Percentiles rank a stretch among this genome's conserved stretches.
These are phyloP conservation scores for Dermolepida albohirtum DNA, from an alignment of 2,888 invertebrate genomes.

Conservation along the genomic window DNA sequence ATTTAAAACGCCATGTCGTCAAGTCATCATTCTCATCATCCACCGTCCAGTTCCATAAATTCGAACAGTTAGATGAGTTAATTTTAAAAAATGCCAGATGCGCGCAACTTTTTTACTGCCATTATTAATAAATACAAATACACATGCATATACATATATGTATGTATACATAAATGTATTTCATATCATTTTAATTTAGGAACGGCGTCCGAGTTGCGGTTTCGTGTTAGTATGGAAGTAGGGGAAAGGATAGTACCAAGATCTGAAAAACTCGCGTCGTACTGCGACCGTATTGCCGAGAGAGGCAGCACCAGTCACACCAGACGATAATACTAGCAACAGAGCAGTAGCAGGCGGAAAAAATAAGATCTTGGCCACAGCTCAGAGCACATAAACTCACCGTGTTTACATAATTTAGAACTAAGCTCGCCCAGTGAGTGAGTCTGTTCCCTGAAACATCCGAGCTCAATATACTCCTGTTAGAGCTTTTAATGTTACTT, in stretches of 20 bases:
- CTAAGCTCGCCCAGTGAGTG: conserved; percentile 46
- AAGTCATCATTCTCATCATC: not conserved
- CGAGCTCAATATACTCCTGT: conserved; percentile 57
- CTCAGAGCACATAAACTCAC: conserved; percentile 46
- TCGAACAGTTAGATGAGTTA: not conserved
- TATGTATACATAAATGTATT: conserved; percentile 9
- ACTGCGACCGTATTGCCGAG: not conserved
- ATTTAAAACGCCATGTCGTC: not conserved
- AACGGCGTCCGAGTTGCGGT: conserved; percentile 20
- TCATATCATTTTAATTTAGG: conserved; percentile 32
- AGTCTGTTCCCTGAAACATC: conserved; percentile 59
- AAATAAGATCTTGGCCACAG: conserved; percentile 49
- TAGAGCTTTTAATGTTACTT: conserved; percentile 56
- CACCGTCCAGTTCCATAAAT: not conserved
- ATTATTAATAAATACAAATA: conserved; percentile 25
- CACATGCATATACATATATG: not conserved
- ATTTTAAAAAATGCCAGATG: conserved; percentile 32
- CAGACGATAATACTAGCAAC: conserved; percentile 9
- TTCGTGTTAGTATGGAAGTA: conserved; percentile 20
- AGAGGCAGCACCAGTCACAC: not conserved
- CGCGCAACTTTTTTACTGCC: conserved; percentile 24
- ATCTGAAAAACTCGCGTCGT: not conserved
- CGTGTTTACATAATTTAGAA: conserved; percentile 48
- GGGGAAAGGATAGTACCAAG: not conserved
- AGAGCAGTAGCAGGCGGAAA: conserved; percentile 25